Base-by-base conservation (phyloP, 2,113 vertebrate species). In the Scortum barcoo region DNA sequence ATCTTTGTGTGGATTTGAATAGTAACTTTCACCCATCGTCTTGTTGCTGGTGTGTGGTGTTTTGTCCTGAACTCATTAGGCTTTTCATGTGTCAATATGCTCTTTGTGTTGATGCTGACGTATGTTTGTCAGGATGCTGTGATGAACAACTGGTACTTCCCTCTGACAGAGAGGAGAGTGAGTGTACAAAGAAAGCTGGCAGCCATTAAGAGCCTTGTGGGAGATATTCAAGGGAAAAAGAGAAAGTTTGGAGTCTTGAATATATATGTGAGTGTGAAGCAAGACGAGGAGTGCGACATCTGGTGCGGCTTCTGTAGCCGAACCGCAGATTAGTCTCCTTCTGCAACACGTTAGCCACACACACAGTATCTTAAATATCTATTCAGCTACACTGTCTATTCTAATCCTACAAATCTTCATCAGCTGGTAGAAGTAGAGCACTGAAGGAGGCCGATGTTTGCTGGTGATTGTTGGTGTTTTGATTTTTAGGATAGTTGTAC, bases 261-360 rank as follows among this genome's bases (percentile, higher is more conserved):
- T 62, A 69, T 58, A 20, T 65, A 36, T 70, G 33, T 36, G 73
- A 70, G 58, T 58, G n/a, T 6, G 22, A 67, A 61, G 48, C 40
- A 66, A 72, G 36, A 50, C 6, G 20, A 76, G 73, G 56, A 69
- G n/a, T 4, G 1, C 42, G 73, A 73, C 82, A 84, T 82, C 78
- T 84, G 85, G 14, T 73, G 76, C 57, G 51, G 65, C 58, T 80
- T 71, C 51, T 80, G 57, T 42, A 24, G 83, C 74, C 16, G 53
- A 81, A 60, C 20, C 2, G 3, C 71, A 81, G 67, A 85, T 84
- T 69, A 81, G 56, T 75, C 17, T 3, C 60, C n/a, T 74, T 33
- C 63, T 80, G 53, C 66, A 79, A 68, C 72, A 63, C 26, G 38
- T 76, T 72, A 56, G 28, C 51, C 69, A 46, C 5, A 50, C 24